Base-by-base conservation (phyloP, 2,888 invertebrate species). In the Sphecodes monilicornis region DNA sequence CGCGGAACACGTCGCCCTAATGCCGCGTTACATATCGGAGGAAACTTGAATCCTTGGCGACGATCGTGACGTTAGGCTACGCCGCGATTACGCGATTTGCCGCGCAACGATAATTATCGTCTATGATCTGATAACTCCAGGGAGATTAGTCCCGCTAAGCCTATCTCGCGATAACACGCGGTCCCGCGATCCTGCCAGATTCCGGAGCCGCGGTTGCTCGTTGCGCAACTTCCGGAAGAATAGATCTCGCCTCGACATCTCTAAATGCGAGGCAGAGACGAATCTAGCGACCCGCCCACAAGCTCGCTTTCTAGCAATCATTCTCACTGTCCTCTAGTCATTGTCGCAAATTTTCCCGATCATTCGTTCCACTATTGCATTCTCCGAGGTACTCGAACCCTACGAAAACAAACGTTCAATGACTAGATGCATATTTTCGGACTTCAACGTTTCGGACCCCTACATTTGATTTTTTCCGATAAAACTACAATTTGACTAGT, bases 31-130 rank as follows among this genome's bases (percentile, higher is more conserved):
- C 18, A 10, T 32, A 46, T 11, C n/a, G 32, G 32, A 71, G 22
- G 11, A 54, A 11, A n/a, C 11, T 6, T n/a, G 32, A 29, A 46
- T 39, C n/a, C 36, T 36, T 18, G 46, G 6, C 16, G 43, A n/a
- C 0, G 16, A 13, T 46, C 16, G 41, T 41, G 50, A 68, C 60
- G 22, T 11, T 0, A 26, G 5, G n/a, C 22, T 4, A 13, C 68
- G 72, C 54, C 50, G 6, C 46, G 68, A 69, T 81, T 81, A 46
- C 41, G 68, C 46, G 54, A 83, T 73, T 68, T 0, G 1, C 16
- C 26, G 66, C n/a, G 10, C 46, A 46, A 39, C 66, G 29, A 5
- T 16, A 2, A 32, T 36, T 22, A 32, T 22, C 32, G 29, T 13
- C 26, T 26, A 16, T 36, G 50, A 54, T 46, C 22, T 22, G 57